Evolutionary conservation across 2,888 invertebrate genomes (phyloP), one percentile per base, ranked within the genome.

Genomic region (Dorcus parallelipipedus): DNA sequence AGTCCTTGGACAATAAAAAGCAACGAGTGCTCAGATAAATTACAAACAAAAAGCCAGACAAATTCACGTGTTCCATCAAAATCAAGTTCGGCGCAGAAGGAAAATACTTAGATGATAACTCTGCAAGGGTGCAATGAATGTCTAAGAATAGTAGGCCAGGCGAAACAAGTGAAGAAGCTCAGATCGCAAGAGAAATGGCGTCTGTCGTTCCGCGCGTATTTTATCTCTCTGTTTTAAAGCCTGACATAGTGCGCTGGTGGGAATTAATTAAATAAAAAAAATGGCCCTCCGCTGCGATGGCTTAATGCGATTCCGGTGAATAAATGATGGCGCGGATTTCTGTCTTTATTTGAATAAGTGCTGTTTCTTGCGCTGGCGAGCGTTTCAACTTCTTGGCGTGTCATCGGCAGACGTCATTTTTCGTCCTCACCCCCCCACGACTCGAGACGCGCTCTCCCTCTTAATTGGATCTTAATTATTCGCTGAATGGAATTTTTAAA

Each of bases 201-300:
- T 65, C 72, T 73, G 76, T 76, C 76, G 76, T 72, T 73, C 70
- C 68, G 65, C 71, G 72, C 68, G 72, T 69, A 72, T 74, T 76
- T 76, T 76, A 75, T 75, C 73, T 33, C 26, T 72, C 68, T 69
- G 69, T 73, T 74, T 74, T 75, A 77, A 76, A 77, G 74, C 76
- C 68, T 75, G 76, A 75, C 76, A 73, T 75, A 76, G 73, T 75
- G 67, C 73, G 71, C 74, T 71, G 73, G 72, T 71, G 72, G 71
- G 73, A 77, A 76, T 77, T 76, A 77, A 77, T 77, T 77, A 75
- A 75, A 77, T 71, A 70, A 74, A 75, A 73, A 68, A 74, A 75
- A 73, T 71, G 68, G 69, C 68, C 67, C 68, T 66, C 65, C 67
- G 66, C 71, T 71, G 68, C 69, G 74, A 74, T 73, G 73, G 73